Evolutionary conservation across 1,140 invertebrate genomes (phyloP).

Genomic region (Oscheius sp.): DNA sequence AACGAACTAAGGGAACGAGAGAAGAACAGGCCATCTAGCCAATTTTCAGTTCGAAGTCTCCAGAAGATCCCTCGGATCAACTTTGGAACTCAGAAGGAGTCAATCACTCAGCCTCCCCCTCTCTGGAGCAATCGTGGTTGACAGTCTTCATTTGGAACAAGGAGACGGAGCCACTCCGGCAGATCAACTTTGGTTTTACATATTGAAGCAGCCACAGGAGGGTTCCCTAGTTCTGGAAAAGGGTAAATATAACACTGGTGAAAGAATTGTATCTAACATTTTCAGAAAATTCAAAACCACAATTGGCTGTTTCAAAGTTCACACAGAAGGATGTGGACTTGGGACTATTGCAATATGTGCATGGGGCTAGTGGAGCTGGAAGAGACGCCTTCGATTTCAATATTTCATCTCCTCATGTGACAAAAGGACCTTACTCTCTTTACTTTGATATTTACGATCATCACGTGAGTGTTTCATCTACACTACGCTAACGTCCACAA

Average conservation of each 20-base stretch:
- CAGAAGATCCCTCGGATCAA: not conserved
- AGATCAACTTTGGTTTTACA: slow-evolving; percentile 20
- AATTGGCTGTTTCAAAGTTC: slow-evolving; percentile 26
- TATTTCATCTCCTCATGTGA: slow-evolving; percentile 19
- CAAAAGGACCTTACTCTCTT: slow-evolving; percentile 34
- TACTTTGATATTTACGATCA: slow-evolving; percentile 33
- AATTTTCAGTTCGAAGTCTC: slow-evolving; percentile 7
- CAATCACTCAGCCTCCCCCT: slow-evolving; percentile 19
- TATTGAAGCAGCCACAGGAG: slow-evolving; percentile 23
- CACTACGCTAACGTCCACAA: no score
- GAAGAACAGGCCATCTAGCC: no score
- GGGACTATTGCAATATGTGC: slow-evolving; percentile 45
- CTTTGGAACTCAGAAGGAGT: slow-evolving; percentile 4
- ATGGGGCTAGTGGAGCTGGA: slow-evolving; percentile 20
- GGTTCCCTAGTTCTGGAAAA: slow-evolving; percentile 39
- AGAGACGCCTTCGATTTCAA: slow-evolving; percentile 37
- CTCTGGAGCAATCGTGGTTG: slow-evolving; percentile 24
- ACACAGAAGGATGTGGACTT: slow-evolving; percentile 35
- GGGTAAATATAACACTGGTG: slow-evolving; percentile 10
- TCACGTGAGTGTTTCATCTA: slow-evolving; percentile 5
- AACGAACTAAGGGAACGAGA: no score
- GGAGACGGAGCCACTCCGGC: slow-evolving; percentile 10
- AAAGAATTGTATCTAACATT: not conserved
- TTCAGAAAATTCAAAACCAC: slow-evolving; percentile 22
- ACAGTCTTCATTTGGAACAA: slow-evolving; percentile 17